Percentiles rank a stretch among this genome's conserved stretches.
Evolutionary conservation across 64 coral and sea anemone species (phyloP).

Genomic region (Pocillopora verrucosa): DNA sequence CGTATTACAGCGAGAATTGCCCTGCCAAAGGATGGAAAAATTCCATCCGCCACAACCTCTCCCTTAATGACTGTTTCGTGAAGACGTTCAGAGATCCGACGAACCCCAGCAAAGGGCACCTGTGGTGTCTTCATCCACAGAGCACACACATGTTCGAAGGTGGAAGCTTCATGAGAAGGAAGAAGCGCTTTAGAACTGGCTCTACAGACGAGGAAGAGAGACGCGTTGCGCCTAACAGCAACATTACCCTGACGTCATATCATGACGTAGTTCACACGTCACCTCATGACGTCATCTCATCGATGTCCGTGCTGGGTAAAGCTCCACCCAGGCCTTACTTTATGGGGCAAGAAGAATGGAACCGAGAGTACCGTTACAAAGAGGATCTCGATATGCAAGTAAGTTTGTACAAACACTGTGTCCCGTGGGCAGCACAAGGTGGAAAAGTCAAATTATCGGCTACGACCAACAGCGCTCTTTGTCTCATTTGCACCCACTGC

Average conservation of each 20-base stretch:
- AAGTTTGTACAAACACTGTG: not conserved
- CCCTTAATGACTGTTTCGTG: constrained; percentile 92
- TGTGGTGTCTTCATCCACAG: constrained; percentile 79
- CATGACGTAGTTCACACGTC: not conserved
- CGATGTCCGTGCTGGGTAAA: not conserved
- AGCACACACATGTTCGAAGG: constrained; percentile 90
- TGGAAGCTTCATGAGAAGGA: constrained; percentile 91
- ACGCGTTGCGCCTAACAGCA: not conserved
- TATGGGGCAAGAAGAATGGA: not conserved
- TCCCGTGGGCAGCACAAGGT: not conserved
- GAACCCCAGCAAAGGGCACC: constrained; percentile 80
- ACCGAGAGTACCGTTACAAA: not conserved
- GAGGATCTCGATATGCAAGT: not conserved
- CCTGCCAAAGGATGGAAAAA: constrained; percentile 93
- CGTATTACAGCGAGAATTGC: constrained; percentile 74
- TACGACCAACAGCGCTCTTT: not conserved
- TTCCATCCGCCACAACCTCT: constrained; percentile 94
- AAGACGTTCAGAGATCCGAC: constrained; percentile 79
- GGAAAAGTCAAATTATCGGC: not conserved
- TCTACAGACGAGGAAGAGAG: not conserved
- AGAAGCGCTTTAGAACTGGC: constrained; percentile 68
- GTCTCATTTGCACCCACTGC: constrained; percentile 49
- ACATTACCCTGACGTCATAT: not conserved
- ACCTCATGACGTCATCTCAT: not conserved
- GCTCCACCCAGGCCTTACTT: not conserved